These are phyloP conservation scores for Gadus macrocephalus DNA, from an alignment of 2,113 vertebrate species.

Conservation along the genomic window DNA sequence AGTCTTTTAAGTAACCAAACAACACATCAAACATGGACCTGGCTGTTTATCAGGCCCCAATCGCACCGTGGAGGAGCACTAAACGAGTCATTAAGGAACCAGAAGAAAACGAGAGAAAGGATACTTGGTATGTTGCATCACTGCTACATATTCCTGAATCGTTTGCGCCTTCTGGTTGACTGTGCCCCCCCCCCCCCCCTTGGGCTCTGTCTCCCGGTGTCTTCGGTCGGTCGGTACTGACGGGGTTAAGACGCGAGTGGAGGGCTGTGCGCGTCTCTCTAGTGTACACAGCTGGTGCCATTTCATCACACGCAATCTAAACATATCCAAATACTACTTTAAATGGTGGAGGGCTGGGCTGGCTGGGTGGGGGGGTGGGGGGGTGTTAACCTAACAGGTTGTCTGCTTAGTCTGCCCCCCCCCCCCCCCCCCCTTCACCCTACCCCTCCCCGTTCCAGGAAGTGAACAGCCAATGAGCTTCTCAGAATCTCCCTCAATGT, in stretches of 20 bases:
- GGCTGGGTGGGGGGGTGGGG: constrained; percentile 9
- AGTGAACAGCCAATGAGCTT: constrained; percentile 60
- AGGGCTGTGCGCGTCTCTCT: constrained; percentile 58
- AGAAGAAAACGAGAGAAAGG: constrained; percentile 26
- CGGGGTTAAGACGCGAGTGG: constrained; percentile 66
- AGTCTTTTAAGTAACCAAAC: neutral
- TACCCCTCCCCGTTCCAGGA: constrained; percentile 49
- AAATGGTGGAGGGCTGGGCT: constrained; percentile 20
- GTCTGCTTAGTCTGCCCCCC: constrained; percentile 53
- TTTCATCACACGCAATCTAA: constrained; percentile 75
- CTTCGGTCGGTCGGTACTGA: constrained; percentile 37
- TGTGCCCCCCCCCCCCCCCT: too few relatives aligned
- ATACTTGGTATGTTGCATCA: too few relatives aligned
- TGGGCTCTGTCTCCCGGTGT: neutral
- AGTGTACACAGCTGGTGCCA: constrained; percentile 76
- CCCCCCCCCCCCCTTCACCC: constrained; percentile 50
- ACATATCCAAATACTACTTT: constrained; percentile 72
- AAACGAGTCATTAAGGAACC: too few relatives aligned
- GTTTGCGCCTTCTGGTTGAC: too few relatives aligned
- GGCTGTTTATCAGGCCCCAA: too few relatives aligned
- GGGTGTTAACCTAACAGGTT: constrained; percentile 39
- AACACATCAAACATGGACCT: too few relatives aligned
- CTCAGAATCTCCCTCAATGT: constrained; percentile 55
- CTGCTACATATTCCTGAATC: too few relatives aligned
- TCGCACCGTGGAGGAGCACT: too few relatives aligned